Evolutionary conservation across 2,797 vertebrate species (phyloP).

Genomic region (Phyllotis vaccarum): DNA sequence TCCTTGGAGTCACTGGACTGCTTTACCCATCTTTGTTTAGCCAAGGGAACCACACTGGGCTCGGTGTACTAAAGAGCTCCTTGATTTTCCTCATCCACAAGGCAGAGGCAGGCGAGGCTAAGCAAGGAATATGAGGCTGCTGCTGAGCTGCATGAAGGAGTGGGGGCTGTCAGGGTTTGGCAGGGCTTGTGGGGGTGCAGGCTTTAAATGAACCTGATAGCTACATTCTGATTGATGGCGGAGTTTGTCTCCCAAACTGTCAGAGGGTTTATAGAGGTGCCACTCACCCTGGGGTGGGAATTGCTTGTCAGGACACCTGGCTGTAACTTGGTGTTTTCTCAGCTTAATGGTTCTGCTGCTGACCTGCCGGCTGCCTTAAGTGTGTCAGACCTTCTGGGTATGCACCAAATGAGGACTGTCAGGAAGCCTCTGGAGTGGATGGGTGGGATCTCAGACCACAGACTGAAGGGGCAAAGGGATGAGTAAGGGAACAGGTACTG

Average conservation of each 20-base stretch:
- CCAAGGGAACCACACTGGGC: neutral
- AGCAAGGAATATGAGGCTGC: slow-evolving; percentile 51
- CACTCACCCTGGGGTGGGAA: slow-evolving; percentile 91
- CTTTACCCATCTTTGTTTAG: slow-evolving; percentile 40
- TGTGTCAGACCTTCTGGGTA: slow-evolving; percentile 42
- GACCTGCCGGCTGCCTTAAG: slow-evolving; percentile 86
- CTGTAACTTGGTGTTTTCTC: slow-evolving; percentile 90
- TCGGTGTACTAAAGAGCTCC: neutral
- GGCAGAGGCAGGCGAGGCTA: slow-evolving; percentile 20
- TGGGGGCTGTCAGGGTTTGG: slow-evolving; percentile 63
- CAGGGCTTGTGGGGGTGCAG: slow-evolving; percentile 65
- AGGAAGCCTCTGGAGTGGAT: neutral
- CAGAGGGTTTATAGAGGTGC: slow-evolving; percentile 98
- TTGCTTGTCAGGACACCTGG: slow-evolving; percentile 91
- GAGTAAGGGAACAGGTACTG: neutral
- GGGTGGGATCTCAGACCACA: neutral
- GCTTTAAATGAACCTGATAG: slow-evolving; percentile 96
- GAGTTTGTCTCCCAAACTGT: slow-evolving; percentile 98
- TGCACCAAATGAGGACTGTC: slow-evolving; percentile 69
- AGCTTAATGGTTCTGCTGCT: slow-evolving; percentile 86
- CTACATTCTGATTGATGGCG: slow-evolving; percentile 93
- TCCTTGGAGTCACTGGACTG: neutral
- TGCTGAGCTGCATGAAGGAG: slow-evolving; percentile 80
- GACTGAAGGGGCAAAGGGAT: neutral
- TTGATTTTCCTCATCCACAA: neutral